Base-by-base conservation (phyloP, 2,888 invertebrate species). In the Melipona beecheii region DNA sequence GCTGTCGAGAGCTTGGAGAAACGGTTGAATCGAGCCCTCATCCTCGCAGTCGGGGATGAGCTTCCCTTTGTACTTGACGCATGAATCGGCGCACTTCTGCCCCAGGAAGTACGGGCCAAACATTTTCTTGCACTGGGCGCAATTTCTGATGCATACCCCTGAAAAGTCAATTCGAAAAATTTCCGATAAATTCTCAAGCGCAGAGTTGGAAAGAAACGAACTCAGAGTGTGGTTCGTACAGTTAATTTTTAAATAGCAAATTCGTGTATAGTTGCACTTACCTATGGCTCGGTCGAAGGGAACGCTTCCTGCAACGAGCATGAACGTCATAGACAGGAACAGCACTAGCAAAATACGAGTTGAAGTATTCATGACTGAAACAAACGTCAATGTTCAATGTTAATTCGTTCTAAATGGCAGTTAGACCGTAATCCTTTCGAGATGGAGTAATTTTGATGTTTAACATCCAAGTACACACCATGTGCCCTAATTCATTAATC, bases 101-200 rank as follows among this genome's bases (percentile, higher is more conserved):
- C 98, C 98, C 92, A 98, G 97, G 95, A 98, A 98, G 95, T 97
- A 98, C 0, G 96, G 96, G 0, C 98, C 98, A 87, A 97, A 97
- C 97, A 98, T 98, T 94, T 97, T 97, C 95, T 97, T 98, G 95
- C 98, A 98, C 92, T 98, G 98, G 0, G 97, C 98, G 93, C 98
- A 98, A 95, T 98, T 98, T 90, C 97, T 96, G 82, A 98, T 96
- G 94, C 98, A 98, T 74, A 97, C 95, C 87, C 97, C 97, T 93
- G 52, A 2, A 49, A 54, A 69, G 21, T 19, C 21, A n/a, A 27
- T 50, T 27, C 19, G 19, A 27, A 31, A 73, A 27, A 72, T 11
- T 31, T 31, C 0, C 31, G 21, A 17, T 58, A 11, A 58, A 43
- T n/a, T 9, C 21, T 4, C 21, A 11, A 31, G 31, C 17, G 19